Conservation (phyloP, 2,888 invertebrate genomes). For the Caenorhabditis uteleia region DNA sequence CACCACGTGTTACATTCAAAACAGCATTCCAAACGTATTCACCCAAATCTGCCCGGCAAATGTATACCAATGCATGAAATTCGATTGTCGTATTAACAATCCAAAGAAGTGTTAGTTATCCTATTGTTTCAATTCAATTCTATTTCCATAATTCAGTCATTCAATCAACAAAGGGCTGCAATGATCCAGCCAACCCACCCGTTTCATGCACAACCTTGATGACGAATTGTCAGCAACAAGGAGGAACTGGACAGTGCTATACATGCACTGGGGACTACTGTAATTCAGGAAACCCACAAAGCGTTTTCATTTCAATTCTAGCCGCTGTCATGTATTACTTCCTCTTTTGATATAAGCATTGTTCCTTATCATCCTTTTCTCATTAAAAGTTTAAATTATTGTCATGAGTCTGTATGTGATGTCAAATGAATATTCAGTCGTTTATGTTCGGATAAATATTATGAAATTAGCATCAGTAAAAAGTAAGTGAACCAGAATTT, state of each 20-base stretch:
- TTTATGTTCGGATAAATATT: no score
- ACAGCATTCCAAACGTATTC: conserved; percentile 27
- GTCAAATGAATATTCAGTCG: no score
- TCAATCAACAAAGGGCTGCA: conserved; percentile 33
- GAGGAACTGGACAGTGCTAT: conserved; percentile 33
- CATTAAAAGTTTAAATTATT: no score
- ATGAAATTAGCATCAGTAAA: no score
- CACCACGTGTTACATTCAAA: conserved; percentile 30
- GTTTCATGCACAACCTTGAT: conserved; percentile 26
- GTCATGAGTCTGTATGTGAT: no score
- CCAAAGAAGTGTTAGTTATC: conserved; percentile 26
- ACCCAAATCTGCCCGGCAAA: conserved; percentile 25
- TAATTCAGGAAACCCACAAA: no score
- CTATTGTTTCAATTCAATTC: neutral
- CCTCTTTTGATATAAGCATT: no score
- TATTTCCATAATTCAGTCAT: conserved; percentile 14
- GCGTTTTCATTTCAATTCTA: no score
- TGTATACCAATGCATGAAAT: conserved; percentile 30
- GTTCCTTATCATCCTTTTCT: no score
- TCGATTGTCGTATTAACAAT: conserved; percentile 23
- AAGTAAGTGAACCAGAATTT: no score
- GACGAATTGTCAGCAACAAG: conserved; percentile 31
- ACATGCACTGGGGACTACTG: conserved; percentile 35
- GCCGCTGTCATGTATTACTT: no score
- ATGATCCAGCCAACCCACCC: conserved; percentile 25